These are phyloP conservation scores for Lynx canadensis DNA, from an alignment of 2,113 vertebrate species.

Conservation along the genomic window DNA sequence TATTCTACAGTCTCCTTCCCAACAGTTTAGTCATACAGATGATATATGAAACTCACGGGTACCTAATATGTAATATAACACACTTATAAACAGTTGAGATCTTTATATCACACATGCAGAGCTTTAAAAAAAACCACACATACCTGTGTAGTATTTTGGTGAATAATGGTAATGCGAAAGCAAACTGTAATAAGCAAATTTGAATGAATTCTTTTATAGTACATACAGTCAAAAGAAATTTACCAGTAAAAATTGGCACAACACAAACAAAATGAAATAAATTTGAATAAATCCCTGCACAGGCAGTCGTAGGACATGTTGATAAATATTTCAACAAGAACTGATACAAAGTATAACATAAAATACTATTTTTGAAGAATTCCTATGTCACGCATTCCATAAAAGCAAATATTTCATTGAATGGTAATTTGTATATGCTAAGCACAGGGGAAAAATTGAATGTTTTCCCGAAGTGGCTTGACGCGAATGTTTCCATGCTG, in stretches of 20 bases:
- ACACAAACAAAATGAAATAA: constrained; percentile 57
- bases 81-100: neutral
- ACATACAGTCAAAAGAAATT: constrained; percentile 31
- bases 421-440: neutral
- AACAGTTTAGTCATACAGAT: neutral
- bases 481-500: neutral
- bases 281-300: constrained; percentile 64
- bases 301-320: constrained; percentile 3
- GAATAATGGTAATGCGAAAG: constrained; percentile 51
- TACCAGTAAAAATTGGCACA: constrained; percentile 9
- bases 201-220: constrained; percentile 45
- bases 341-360: constrained; percentile 33
- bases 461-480: neutral
- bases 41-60: neutral
- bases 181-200: constrained; percentile 33
- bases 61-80: neutral
- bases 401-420: neutral
- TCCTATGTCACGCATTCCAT: neutral
- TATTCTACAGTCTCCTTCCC: neutral
- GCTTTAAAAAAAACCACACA: neutral
- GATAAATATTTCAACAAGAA: constrained; percentile 68
- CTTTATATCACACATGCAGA: neutral
- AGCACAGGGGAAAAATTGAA: neutral
- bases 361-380: constrained; percentile 61
- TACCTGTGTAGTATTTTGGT: constrained; percentile 27